phyloP scores from a whole-genome alignment of 2,888 invertebrate species.

The Xestia sexstrigata region DNA sequence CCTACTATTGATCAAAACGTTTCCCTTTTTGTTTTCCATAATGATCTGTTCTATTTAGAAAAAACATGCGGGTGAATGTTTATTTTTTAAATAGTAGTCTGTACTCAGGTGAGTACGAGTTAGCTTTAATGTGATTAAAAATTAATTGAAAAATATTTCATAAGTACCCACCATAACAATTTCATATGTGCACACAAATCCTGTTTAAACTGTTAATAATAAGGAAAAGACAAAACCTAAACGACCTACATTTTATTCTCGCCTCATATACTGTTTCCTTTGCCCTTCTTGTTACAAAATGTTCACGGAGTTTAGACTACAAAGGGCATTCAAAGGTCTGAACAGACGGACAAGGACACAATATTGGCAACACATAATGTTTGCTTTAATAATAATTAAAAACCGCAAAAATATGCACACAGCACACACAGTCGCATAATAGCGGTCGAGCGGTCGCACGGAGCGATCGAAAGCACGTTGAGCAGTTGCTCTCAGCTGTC shows the following conservation, averaged over 20 bases:
- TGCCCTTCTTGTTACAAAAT: slow-evolving; percentile 18
- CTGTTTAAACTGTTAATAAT: neutral
- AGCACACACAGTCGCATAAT: neutral
- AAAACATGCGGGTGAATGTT: too few relatives aligned
- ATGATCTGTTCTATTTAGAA: neutral
- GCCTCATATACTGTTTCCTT: slow-evolving; percentile 13
- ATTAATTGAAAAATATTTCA: neutral
- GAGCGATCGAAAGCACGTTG: neutral
- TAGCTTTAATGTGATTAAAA: too few relatives aligned
- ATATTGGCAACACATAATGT: neutral
- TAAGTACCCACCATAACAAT: neutral
- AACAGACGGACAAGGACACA: slow-evolving; percentile 15
- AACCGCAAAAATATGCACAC: neutral
- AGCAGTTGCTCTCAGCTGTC: neutral
- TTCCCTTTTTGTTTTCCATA: neutral
- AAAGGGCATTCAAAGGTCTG: neutral
- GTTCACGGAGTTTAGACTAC: slow-evolving; percentile 28
- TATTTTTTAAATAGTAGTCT: neutral
- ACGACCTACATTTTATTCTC: slow-evolving; percentile 6
- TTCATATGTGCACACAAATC: neutral
- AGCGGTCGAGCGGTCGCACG: neutral
- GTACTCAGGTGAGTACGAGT: too few relatives aligned
- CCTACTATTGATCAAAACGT: neutral
- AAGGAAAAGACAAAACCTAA: neutral
- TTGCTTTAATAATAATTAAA: neutral